A percentile compares a stretch with the other conserved stretches of the same genome.
Evolutionary conservation across 2,797 vertebrate genomes (phyloP).

Genomic region (Liasis olivaceus): DNA sequence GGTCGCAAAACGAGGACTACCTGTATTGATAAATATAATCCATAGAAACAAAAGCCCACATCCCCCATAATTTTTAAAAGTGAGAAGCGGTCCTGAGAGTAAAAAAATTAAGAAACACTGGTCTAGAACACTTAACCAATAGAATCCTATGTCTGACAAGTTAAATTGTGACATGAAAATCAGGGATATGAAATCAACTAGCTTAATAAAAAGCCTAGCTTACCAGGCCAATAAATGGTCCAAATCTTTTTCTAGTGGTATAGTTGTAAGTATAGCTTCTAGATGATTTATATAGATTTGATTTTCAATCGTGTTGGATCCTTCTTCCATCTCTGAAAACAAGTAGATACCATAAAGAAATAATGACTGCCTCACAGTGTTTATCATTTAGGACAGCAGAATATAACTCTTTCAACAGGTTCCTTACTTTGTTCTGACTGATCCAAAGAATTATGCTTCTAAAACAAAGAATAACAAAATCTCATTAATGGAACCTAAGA

Average conservation of each 20-base stretch:
- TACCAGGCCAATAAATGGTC: conserved; percentile 83
- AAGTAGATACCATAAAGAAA: background rate
- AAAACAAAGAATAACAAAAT: background rate
- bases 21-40: background rate
- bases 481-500: background rate
- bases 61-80: too few species aligned
- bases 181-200: background rate
- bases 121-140: background rate
- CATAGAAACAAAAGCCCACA: background rate
- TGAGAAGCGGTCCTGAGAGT: background rate
- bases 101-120: background rate
- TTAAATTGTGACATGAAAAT: background rate
- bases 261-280: conserved; percentile 78
- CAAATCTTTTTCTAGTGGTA: conserved; percentile 81
- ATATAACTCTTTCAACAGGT: background rate
- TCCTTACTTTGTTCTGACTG: background rate
- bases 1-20: background rate
- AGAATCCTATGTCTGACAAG: background rate
- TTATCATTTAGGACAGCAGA: background rate
- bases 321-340: conserved; percentile 60
- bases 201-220: conserved; percentile 46
- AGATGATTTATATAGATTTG: conserved; percentile 67
- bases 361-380: background rate
- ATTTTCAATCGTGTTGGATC: conserved; percentile 49
- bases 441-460: background rate